These are phyloP conservation scores for Podarcis cretensis DNA, from an alignment of 2,113 vertebrate genomes.

Conservation along the genomic window DNA sequence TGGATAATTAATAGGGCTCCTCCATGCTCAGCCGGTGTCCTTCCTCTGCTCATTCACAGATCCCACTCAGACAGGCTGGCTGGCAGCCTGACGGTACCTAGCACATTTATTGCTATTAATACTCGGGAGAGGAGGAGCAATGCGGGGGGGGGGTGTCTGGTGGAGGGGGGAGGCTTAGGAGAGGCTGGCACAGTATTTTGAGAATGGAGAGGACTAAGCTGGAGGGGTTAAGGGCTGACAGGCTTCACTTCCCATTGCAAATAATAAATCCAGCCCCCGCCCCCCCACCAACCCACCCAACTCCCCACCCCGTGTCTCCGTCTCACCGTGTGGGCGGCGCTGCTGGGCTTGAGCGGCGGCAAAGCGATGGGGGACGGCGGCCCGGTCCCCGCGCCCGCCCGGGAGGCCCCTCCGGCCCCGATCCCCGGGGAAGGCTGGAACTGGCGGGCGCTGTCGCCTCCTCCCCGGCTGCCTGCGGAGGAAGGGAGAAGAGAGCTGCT, in stretches of 20 bases:
- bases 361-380: slow-evolving; percentile 82
- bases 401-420: slow-evolving; percentile 76
- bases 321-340: slow-evolving; percentile 79
- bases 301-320: not conserved
- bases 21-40: slow-evolving; percentile 13
- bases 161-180: not conserved
- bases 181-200: not conserved
- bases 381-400: slow-evolving; percentile 80
- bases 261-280: not conserved
- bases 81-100: slow-evolving; percentile 63
- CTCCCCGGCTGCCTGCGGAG: slow-evolving; percentile 65
- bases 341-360: slow-evolving; percentile 86
- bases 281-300: not conserved
- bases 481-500: slow-evolving; percentile 44
- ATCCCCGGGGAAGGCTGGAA: slow-evolving; percentile 77
- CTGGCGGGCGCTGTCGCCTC: slow-evolving; percentile 79
- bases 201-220: not conserved
- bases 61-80: slow-evolving; percentile 36
- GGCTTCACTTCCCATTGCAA: not conserved
- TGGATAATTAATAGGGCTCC: slow-evolving; percentile 53
- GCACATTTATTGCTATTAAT: slow-evolving; percentile 75
- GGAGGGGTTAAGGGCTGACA: not conserved
- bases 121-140: slow-evolving; percentile 28
- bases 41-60: not conserved
- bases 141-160: not conserved